phyloP scores from a whole-genome alignment of 2,888 invertebrate species.

The Folsomia candida region DNA sequence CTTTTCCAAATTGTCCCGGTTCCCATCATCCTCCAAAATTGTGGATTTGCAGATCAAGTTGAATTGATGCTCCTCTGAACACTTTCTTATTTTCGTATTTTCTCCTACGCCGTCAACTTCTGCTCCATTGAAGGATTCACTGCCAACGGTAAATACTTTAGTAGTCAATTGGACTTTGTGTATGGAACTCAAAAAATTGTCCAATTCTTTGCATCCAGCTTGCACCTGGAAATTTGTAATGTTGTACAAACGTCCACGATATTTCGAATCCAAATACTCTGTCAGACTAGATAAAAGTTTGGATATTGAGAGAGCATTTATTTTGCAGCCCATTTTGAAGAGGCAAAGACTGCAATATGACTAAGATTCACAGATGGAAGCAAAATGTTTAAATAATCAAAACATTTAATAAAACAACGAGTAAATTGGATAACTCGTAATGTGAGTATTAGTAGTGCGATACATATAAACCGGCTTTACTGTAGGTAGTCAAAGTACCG shows the following conservation, averaged over 20 bases:
- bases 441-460: neutral
- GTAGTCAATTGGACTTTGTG: conserved; percentile 26
- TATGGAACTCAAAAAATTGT: conserved; percentile 44
- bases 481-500: neutral
- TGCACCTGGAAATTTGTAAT: conserved; percentile 34
- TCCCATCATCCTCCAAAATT: conserved; percentile 19
- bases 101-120: no score
- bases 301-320: conserved; percentile 12
- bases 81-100: neutral
- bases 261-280: conserved; percentile 28
- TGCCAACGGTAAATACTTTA: neutral
- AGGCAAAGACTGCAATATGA: no score
- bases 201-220: conserved; percentile 31
- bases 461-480: neutral
- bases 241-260: conserved; percentile 17
- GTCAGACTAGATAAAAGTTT: conserved; percentile 33
- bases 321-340: neutral
- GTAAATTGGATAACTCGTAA: no score
- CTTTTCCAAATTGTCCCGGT: conserved; percentile 19
- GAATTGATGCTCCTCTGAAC: conserved; percentile 4
- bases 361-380: no score
- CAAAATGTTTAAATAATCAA: no score
- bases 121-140: no score
- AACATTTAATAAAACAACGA: no score
- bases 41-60: conserved; percentile 36